Evolutionary conservation across 2,113 vertebrate species (phyloP).

Genomic region (Phaethornis superciliosus): DNA sequence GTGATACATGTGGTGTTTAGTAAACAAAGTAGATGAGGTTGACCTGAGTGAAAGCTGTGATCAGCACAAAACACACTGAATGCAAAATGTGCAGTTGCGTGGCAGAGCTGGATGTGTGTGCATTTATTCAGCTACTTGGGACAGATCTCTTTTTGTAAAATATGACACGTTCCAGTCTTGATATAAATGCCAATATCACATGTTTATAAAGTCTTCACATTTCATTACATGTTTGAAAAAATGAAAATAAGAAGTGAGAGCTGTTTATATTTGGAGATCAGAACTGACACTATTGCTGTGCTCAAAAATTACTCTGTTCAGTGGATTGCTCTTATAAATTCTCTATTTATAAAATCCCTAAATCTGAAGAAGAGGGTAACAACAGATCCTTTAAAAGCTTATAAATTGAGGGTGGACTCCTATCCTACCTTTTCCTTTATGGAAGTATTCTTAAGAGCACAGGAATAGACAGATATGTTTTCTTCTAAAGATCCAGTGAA

Average conservation of each 20-base stretch:
- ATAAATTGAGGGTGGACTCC: background rate
- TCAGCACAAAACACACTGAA: constrained; percentile 22
- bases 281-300: background rate
- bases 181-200: background rate
- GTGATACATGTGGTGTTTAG: constrained; percentile 54
- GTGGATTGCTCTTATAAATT: background rate
- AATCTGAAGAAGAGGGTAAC: background rate
- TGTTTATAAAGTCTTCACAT: background rate
- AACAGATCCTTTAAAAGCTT: background rate
- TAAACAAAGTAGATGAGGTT: constrained; percentile 58
- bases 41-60: constrained; percentile 54
- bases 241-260: background rate
- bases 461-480: background rate
- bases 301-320: background rate
- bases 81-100: background rate
- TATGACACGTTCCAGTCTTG: background rate
- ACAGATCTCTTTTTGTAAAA: background rate
- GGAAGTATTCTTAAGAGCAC: background rate
- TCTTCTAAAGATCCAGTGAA: background rate
- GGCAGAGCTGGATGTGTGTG: background rate
- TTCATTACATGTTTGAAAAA: background rate
- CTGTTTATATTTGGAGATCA: background rate
- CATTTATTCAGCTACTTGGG: background rate
- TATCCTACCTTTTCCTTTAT: background rate
- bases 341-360: background rate